Evolutionary conservation across 2,113 vertebrate genomes (phyloP).

Genomic region (Orthonyx spaldingii): DNA sequence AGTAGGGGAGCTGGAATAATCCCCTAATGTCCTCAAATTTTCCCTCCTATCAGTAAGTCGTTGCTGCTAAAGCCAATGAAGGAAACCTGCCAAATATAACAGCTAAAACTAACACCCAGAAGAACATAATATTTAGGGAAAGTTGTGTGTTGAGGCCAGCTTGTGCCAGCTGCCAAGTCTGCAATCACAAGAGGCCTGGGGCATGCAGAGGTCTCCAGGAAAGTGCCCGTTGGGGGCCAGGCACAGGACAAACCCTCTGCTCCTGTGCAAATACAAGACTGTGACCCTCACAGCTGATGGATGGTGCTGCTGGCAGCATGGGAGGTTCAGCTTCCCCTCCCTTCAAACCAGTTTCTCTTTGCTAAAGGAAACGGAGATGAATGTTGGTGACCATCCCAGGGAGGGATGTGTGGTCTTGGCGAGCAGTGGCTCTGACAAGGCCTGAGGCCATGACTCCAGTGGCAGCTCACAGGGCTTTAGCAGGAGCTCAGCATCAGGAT

Average conservation of each 20-base stretch:
- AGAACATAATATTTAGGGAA: slow-evolving; percentile 27
- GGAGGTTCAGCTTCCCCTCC: background rate
- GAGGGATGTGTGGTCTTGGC: background rate
- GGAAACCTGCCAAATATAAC: slow-evolving; percentile 29
- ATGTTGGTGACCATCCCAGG: background rate
- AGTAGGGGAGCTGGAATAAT: background rate
- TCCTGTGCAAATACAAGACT: background rate
- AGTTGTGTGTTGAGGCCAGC: background rate
- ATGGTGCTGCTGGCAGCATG: background rate
- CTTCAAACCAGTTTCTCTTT: background rate
- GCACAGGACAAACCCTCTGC: background rate
- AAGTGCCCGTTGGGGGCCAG: background rate
- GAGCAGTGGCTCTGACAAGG: background rate
- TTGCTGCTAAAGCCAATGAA: background rate
- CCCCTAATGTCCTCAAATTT: background rate
- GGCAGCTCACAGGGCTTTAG: background rate
- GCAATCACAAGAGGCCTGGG: background rate
- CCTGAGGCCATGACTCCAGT: background rate
- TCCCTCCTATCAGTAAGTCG: background rate
- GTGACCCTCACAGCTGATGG: background rate
- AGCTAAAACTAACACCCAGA: slow-evolving; percentile 27
- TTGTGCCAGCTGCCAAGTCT: background rate
- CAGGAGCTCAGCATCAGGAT: background rate
- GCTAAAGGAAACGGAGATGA: background rate
- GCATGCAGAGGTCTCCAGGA: background rate